Evolutionary conservation across 2,888 invertebrate genomes (phyloP), one percentile per base, ranked within the genome.

Genomic region (Conops quadrifasciatus): DNA sequence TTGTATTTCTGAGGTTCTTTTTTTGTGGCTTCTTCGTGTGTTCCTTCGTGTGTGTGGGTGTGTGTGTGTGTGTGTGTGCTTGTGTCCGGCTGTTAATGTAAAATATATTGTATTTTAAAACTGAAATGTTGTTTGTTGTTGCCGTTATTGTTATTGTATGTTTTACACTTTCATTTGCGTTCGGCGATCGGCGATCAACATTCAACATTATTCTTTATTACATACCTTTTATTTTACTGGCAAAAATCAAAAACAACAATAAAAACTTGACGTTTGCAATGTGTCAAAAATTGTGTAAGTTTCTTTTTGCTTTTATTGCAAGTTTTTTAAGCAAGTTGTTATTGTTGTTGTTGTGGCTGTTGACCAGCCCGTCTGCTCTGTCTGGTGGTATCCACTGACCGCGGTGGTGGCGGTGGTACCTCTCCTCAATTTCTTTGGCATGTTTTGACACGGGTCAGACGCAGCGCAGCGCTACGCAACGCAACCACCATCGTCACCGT

Each of bases 371-470:
- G 47, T 45, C n/a, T 30, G 13, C 5, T 9, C 36, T 7, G 36
- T 36, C 9, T 36, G 5, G 4, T 7, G 36, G 9, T 36, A 36
- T 36, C 36, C 9, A 36, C 36, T 9, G 36, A 9, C 58, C 28
- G 15, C 28, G 26, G 7, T 28, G 58, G 26, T 24, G 58, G 36
- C 36, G 36, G 71, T 66, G 56, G 64, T 58, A 47, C 36, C 21
- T 26, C 15, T 26, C 30, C 43, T 49, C 21, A 51, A 49, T 21
- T 11, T 30, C 60, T 67, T 63, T 70, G 70, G 71, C 71, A 73
- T 70, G 56, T 70, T 73, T 73, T 75, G 73, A 75, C 75, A 73
- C 75, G 75, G 75, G 73, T 75, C 73, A 71, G 73, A 70, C 71
- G 64, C 51, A 70, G 36, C 9, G 36, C 36, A 36, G 9, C 4